Evolutionary conservation across 2,888 invertebrate genomes (phyloP).

Genomic region (Saturnia japonica): DNA sequence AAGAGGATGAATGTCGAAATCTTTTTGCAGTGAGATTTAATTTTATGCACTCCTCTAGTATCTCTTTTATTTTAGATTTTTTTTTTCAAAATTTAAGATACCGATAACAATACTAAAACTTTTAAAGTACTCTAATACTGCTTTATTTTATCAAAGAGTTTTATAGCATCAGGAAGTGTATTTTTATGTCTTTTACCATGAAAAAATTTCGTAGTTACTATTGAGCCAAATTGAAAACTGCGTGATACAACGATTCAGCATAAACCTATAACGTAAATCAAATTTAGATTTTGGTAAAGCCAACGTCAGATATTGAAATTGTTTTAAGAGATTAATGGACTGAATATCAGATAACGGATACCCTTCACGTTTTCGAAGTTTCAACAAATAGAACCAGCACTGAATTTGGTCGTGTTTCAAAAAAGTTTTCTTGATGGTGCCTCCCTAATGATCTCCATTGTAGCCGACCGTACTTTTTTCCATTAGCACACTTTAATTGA

Average conservation of each 20-base stretch:
- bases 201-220: neutral
- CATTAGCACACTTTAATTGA: conserved; percentile 57
- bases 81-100: too few species aligned
- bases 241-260: neutral
- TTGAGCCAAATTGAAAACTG: conserved; percentile 7
- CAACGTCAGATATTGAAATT: conserved; percentile 15
- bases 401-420: conserved; percentile 60
- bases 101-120: too few species aligned
- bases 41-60: too few species aligned
- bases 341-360: conserved; percentile 46
- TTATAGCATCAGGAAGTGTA: neutral
- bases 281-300: conserved; percentile 8
- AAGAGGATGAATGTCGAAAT: too few species aligned
- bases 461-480: conserved; percentile 51
- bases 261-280: neutral
- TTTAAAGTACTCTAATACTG: too few species aligned
- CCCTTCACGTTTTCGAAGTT: conserved; percentile 46
- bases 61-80: too few species aligned
- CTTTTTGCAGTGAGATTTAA: too few species aligned
- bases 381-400: conserved; percentile 58
- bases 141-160: neutral
- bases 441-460: conserved; percentile 60
- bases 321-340: conserved; percentile 39
- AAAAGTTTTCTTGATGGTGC: conserved; percentile 41
- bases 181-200: neutral